These are phyloP conservation scores for Chloroceryle inda DNA, from an alignment of 2,797 vertebrate species.

Conservation along the genomic window DNA sequence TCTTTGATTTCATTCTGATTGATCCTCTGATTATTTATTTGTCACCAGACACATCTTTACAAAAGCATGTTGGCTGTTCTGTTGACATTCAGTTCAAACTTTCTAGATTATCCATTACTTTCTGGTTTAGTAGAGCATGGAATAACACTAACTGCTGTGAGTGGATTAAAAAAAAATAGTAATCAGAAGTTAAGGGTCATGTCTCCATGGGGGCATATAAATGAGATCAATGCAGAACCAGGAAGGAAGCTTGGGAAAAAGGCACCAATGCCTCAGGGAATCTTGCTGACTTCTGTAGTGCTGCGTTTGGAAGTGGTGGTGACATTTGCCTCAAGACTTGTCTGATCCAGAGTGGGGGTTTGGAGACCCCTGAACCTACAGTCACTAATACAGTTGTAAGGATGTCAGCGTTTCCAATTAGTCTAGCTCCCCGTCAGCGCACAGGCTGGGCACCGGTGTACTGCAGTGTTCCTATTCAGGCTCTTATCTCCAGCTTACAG, in stretches of 20 bases:
- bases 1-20: neutral
- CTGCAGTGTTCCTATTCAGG: neutral
- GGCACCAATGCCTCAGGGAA: neutral
- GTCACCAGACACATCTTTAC: neutral
- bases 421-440: neutral
- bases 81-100: neutral
- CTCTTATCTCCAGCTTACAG: neutral
- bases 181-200: neutral
- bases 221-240: neutral
- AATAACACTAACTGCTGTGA: neutral
- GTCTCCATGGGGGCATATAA: neutral
- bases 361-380: neutral
- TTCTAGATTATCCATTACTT: neutral
- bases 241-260: neutral
- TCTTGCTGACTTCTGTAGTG: neutral
- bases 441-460: neutral
- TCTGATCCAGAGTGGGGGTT: neutral
- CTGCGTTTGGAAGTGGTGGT: neutral
- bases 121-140: neutral
- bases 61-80: neutral
- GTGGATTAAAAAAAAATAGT: neutral
- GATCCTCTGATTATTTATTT: conserved; percentile 17
- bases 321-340: neutral
- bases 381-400: neutral
- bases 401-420: neutral